Evolutionary conservation across 2,888 invertebrate species (phyloP), one percentile per base, ranked within the genome.

Genomic region (Smittia sp.): DNA sequence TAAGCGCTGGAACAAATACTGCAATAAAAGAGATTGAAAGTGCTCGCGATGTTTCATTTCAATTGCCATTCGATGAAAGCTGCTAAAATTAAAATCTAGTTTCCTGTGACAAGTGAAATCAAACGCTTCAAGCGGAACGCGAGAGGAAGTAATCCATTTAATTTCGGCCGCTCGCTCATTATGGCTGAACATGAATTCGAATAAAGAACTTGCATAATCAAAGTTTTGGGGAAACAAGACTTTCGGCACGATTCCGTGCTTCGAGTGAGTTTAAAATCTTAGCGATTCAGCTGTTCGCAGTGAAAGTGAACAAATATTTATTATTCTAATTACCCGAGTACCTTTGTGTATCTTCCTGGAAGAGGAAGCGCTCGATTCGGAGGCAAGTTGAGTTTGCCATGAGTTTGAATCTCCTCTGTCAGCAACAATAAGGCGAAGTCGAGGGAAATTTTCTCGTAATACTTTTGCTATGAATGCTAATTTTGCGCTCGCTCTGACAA

Each of bases 271-370:
- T 46, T 46, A 46, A 46, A 46, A 46, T 46, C 15, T 46, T 46
- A 11, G 15, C 46, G 15, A 46, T 46, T 46, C 46, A 46, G 15
- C 46, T 20, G 9, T 58, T 22, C 15, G 58, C 1, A 58, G 27
- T 18, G 54, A 54, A 52, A 69, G 52, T 69, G 69, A 69, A 69
- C 54, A 69, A 69, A 69, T 69, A 69, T 69, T 69, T 69, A 69
- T 69, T 54, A 69, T 69, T 69, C 54, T 69, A 69, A 69, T 69
- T 69, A 54, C 69, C 54, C 54, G 54, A 69, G 69, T 69, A 69
- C 69, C 69, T 69, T 69, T 54, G 54, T 69, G 69, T 69, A 24
- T 67, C 22, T 67, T 41, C 24, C 41, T 11, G 9, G 58, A 58
- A 58, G 20, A 46, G 52, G n/a, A 46, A 58, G 11, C 1, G 20